These are phyloP conservation scores for Darevskia nairensis DNA, from an alignment of 2,797 vertebrate genomes.

Conservation along the genomic window DNA sequence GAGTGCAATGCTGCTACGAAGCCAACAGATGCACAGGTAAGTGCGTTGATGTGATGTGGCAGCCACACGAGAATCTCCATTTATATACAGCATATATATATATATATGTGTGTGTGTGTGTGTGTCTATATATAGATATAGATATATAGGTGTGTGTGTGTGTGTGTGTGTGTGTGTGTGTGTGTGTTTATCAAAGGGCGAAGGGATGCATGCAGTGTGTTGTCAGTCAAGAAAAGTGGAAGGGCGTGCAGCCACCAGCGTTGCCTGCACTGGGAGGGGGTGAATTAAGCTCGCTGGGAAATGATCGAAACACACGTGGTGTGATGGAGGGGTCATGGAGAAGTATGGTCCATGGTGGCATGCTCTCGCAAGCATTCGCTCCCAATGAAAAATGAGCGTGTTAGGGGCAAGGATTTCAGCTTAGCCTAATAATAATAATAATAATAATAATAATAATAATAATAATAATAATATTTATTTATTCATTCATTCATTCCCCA, in stretches of 20 bases:
- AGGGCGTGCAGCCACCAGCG: neutral
- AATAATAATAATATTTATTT: no score
- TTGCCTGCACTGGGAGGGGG: neutral
- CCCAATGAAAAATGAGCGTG: no score
- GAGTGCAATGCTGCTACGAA: conserved; percentile 94
- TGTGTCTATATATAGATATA: no score
- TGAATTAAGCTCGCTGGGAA: neutral
- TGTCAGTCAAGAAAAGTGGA: neutral
- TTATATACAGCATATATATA: no score
- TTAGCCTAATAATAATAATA: no score
- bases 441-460: no score
- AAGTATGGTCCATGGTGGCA: neutral
- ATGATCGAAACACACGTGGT: neutral
- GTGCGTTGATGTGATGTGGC: neutral
- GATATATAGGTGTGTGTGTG: no score
- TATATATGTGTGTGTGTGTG: no score
- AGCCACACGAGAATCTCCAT: neutral
- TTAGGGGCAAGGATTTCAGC: neutral
- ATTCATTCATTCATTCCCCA: no score
- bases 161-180: no score
- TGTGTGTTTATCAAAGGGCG: no score
- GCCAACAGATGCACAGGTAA: conserved; percentile 93
- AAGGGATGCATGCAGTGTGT: neutral
- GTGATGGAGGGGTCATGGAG: no score
- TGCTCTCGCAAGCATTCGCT: neutral